Conservation (phyloP, 2,888 invertebrate species). For the Volucella bombylans region DNA sequence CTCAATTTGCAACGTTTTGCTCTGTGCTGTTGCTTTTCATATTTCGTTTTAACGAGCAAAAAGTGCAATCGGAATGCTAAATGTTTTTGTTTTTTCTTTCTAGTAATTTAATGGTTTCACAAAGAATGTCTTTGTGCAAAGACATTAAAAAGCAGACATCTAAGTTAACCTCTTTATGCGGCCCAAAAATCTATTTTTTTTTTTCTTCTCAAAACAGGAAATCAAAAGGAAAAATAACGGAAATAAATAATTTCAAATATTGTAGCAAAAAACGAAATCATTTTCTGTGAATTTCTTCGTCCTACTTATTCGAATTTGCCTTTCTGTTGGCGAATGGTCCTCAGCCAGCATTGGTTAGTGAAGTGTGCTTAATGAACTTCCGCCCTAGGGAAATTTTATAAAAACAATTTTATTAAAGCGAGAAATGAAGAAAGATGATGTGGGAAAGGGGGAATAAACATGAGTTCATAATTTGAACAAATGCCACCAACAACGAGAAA, state of each 20-base stretch:
- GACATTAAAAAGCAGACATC: slow-evolving; percentile 55
- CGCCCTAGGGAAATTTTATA: slow-evolving; percentile 70
- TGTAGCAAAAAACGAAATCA: slow-evolving; percentile 22
- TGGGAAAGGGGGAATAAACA: background rate
- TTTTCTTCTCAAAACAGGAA: slow-evolving; percentile 36
- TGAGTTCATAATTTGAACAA: slow-evolving; percentile 66
- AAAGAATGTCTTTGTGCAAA: background rate
- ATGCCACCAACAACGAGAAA: slow-evolving; percentile 38
- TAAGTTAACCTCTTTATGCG: slow-evolving; percentile 54
- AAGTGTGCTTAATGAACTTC: slow-evolving; percentile 73
- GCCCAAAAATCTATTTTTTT: slow-evolving; percentile 24
- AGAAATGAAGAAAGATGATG: background rate
- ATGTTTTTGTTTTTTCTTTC: slow-evolving; percentile 35
- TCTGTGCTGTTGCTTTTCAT: too few relatives aligned
- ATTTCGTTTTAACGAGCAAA: background rate
- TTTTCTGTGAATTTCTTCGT: slow-evolving; percentile 16
- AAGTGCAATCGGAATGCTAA: slow-evolving; percentile 63
- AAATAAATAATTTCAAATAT: slow-evolving; percentile 59
- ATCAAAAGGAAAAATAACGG: slow-evolving; percentile 47
- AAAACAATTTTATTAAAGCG: slow-evolving; percentile 17
- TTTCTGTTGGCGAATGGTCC: background rate
- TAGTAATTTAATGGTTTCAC: slow-evolving; percentile 2
- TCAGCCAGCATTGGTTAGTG: slow-evolving; percentile 45
- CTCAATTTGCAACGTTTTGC: too few relatives aligned
- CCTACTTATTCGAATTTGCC: background rate